Percentiles rank a stretch among this genome's conserved stretches.
Conservation (phyloP, 2,797 vertebrate species). For the Acomys russatus region DNA sequence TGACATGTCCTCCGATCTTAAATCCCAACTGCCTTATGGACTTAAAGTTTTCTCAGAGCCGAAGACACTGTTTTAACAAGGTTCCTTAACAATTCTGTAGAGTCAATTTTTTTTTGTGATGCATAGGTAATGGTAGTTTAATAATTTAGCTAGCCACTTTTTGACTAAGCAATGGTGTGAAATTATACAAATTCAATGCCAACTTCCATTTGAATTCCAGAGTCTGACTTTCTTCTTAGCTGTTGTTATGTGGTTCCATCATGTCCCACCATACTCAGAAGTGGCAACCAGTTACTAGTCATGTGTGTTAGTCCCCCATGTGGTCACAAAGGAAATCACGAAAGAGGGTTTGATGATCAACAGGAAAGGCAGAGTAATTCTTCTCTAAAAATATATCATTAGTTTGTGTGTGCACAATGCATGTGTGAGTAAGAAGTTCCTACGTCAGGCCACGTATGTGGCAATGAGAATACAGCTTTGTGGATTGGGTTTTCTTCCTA, state of each 20-base stretch:
- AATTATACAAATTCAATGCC: neutral
- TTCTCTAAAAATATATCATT: neutral
- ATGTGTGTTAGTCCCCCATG: no score
- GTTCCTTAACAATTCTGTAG: no score
- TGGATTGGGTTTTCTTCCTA: neutral
- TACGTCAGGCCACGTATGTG: neutral
- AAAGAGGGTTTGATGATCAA: neutral
- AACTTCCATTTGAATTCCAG: neutral
- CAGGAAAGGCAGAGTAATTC: no score
- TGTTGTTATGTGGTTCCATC: neutral
- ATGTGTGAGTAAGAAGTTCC: neutral
- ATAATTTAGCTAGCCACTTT: neutral
- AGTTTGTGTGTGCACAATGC: neutral
- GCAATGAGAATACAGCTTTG: neutral
- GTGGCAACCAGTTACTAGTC: neutral
- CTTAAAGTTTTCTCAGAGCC: neutral
- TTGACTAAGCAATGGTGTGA: neutral
- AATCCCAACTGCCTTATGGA: neutral
- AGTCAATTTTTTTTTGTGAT: neutral
- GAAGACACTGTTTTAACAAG: neutral
- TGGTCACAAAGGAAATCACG: no score
- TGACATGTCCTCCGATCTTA: neutral
- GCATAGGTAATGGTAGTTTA: neutral
- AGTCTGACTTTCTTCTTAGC: neutral
- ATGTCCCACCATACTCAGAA: rapidly evolving